Evolutionary conservation across 2,797 vertebrate species (phyloP).

Genomic region (Chromobotia macracanthus): DNA sequence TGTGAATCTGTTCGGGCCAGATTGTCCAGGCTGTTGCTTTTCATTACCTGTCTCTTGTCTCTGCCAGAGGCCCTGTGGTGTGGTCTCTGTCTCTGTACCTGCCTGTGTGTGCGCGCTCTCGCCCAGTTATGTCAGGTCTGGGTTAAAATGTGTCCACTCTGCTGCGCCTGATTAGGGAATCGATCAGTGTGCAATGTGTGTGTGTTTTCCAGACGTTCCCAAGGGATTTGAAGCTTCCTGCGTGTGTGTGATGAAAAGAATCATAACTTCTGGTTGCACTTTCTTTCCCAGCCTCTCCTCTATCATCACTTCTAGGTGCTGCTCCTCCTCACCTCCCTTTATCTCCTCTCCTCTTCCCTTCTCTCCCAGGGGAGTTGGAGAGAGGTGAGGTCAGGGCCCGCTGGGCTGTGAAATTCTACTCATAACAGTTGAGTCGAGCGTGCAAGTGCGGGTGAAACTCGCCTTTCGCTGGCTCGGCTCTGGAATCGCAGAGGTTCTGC

Average conservation of each 20-base stretch:
- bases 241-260: constrained; percentile 34
- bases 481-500: constrained; percentile 27
- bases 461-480: constrained; percentile 31
- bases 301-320: constrained; percentile 43
- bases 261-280: constrained; percentile 41
- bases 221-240: constrained; percentile 22
- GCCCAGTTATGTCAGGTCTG: constrained; percentile 64
- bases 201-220: constrained; percentile 32
- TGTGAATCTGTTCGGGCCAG: constrained; percentile 66
- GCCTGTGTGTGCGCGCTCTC: constrained; percentile 6
- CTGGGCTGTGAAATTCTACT: constrained; percentile 59
- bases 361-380: constrained; percentile 26
- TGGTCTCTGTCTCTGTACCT: constrained; percentile 29
- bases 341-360: constrained; percentile 45
- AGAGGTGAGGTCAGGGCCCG: constrained; percentile 48
- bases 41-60: constrained; percentile 71
- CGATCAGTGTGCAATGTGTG: constrained; percentile 59
- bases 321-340: constrained; percentile 46
- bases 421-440: constrained; percentile 51
- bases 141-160: constrained; percentile 62
- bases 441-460: constrained; percentile 38
- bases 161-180: constrained; percentile 71
- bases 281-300: constrained; percentile 41
- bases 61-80: constrained; percentile 66
- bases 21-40: constrained; percentile 75